Evolutionary conservation across 1,140 invertebrate genomes (phyloP), one percentile per base, ranked within the genome.

Genomic region (Cyclina sinensis): DNA sequence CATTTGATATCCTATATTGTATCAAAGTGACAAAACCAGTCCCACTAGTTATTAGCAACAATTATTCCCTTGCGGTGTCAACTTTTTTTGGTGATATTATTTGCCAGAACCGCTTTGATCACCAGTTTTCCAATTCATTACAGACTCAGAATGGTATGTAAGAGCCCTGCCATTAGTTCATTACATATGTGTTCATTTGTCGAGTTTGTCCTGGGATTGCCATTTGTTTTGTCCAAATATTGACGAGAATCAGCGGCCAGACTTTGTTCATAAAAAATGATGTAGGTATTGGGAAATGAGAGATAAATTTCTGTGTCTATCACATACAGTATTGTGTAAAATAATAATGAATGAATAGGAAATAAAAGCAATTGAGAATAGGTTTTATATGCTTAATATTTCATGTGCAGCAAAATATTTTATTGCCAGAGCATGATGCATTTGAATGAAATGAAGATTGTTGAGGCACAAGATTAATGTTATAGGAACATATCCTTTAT

Each of bases 171-270:
- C 65, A 70, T 70, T 70, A 70, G 65, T 70, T 70, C 65, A 70
- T 70, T 70, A 70, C 65, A 70, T 70, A 70, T 70, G 32, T 70
- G 65, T 37, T 70, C 65, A 70, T 70, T 70, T 70, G 65, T 37
- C 65, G 35, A 30, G 65, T 37, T 70, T 70, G 65, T 70, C 65
- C 65, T n/a, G 21, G 65, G 35, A 37, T 70, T 70, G n/a, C 65
- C 65, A 70, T 70, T 70, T 70, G 65, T 70, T 70, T 70, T 70
- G 65, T 70, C 30, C 32, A 37, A 70, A 70, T 70, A 70, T 70
- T 70, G 65, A 70, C 37, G 65, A 7, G 32, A 37, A 70, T 70
- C 18, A 32, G 21, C 35, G 65, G 65, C 65, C 32, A 70, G 65
- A 35, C 65, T 37, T 4, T 5, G 18, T 37, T 70, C 24, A 12